Evolutionary conservation across 2,797 vertebrate species (phyloP).

Genomic region (Spinus pinus): DNA sequence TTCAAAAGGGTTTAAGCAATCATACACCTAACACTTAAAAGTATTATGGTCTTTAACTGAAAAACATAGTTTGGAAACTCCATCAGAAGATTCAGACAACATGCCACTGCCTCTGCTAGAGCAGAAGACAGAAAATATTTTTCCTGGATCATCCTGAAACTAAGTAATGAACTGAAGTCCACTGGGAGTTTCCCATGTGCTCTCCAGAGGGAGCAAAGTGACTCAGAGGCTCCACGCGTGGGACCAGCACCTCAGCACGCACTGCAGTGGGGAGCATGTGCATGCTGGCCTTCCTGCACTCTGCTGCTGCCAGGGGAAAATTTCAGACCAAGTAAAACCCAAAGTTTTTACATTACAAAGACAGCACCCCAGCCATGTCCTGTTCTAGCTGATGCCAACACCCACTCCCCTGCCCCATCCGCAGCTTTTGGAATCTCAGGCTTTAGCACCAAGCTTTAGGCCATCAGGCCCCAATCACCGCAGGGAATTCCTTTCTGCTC

Average conservation of each 20-base stretch:
- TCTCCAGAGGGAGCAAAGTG: neutral
- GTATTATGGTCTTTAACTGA: neutral
- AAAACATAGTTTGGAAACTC: neutral
- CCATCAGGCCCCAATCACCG: constrained; percentile 69
- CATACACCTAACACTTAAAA: neutral
- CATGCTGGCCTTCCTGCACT: neutral
- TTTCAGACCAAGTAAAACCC: neutral
- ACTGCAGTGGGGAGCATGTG: neutral
- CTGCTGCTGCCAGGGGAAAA: neutral
- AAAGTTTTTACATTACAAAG: neutral
- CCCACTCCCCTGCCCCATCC: neutral
- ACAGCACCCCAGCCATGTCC: constrained; percentile 50
- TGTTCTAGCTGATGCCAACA: constrained; percentile 69
- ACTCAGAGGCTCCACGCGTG: neutral
- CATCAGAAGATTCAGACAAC: neutral
- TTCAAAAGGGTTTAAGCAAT: neutral
- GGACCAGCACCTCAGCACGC: fast-evolving
- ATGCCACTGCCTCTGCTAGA: neutral
- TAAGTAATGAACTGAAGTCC: neutral
- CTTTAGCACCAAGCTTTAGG: constrained; percentile 69
- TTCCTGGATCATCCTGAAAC: neutral
- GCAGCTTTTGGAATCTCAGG: constrained; percentile 62
- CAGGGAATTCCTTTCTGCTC: constrained; percentile 62
- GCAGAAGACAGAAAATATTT: neutral
- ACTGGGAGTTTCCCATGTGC: neutral